Evolutionary conservation across 2,113 vertebrate species (phyloP), one percentile per base, ranked within the genome.

Genomic region (Atherinomorus stipes): DNA sequence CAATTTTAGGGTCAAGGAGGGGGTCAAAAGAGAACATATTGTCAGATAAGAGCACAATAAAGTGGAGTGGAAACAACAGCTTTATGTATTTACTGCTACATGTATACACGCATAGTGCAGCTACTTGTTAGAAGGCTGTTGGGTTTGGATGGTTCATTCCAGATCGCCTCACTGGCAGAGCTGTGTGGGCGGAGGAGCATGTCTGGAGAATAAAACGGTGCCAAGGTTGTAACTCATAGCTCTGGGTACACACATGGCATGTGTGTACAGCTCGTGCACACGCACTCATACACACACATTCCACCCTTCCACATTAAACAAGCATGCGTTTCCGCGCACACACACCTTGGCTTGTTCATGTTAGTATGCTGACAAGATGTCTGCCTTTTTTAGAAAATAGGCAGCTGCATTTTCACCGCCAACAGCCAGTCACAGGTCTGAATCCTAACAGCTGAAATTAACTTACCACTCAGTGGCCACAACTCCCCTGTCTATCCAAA

Each of bases 221-320:
- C 85, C 86, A 89, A 90, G 88, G 89, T 85, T 92, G 81, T 64
- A 79, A 83, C 77, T 90, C 85, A 86, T 78, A 90, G 83, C 78
- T 82, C 71, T 49, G 73, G 76, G 79, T 80, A 84, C 86, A 89
- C 87, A 89, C 83, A 89, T 83, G 80, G 80, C 52, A 69, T 58
- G 47, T 56, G 71, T 53, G 66, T 67, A 78, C 67, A 15, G 37
- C 44, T 26, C 64, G n/a, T 38, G 47, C 51, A 58, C 72, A 78
- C 31, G 34, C 53, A 67, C 70, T 61, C 63, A 67, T 57, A 70
- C 23, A 54, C 26, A 38, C 54, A 64, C 53, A 69, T 66, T 59
- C 47, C 58, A 53, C 40, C 51, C 66, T 54, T 64, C 28, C 34
- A 69, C 37, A 57, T 45, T 51, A 58, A 31, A 61, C 31, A 76